Evolutionary conservation across 2,888 invertebrate genomes (phyloP), one percentile per base, ranked within the genome.

Genomic region (Hesperia comma): DNA sequence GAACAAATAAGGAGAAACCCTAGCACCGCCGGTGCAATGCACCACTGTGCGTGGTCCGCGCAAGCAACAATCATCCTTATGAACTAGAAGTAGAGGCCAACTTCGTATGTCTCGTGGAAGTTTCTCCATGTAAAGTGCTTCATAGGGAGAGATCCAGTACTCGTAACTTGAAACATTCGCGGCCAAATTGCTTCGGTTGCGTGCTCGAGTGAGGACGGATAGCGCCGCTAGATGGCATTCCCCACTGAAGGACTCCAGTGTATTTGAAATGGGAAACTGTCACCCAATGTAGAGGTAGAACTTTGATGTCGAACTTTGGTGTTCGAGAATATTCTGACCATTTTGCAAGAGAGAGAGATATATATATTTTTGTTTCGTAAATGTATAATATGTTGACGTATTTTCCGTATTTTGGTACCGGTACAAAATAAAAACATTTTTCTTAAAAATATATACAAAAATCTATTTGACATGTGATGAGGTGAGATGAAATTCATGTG

Each of bases 151-250:
- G 19, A 41, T 57, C 21, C 41, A 19, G 49, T 49, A 12, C 49
- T 49, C 49, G 49, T 49, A 49, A 32, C 19, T 32, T 49, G 33
- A 51, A 53, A 63, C 63, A 61, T 67, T 57, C 61, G 46, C 58
- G 63, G 55, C 41, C 60, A 70, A 70, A 74, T 69, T 69, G 67
- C 66, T 55, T 68, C 63, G 68, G 70, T 69, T 71, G 68, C 61
- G 70, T 71, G 71, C 70, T 69, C 57, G 64, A 62, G 70, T 69
- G 67, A 51, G 63, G 67, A 62, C 66, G 69, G 67, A 67, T 66
- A 57, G 61, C 61, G 64, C 68, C 54, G 64, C 69, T 54, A 68
- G 69, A 68, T 63, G 68, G 60, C 68, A 60, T 40, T 56, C 33
- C 61, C 37, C 57, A 51, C 40, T 26, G 32, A 32, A n/a, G 32